phyloP scores from a whole-genome alignment of 2,888 invertebrate genomes.

The Brachyopa scutellaris region DNA sequence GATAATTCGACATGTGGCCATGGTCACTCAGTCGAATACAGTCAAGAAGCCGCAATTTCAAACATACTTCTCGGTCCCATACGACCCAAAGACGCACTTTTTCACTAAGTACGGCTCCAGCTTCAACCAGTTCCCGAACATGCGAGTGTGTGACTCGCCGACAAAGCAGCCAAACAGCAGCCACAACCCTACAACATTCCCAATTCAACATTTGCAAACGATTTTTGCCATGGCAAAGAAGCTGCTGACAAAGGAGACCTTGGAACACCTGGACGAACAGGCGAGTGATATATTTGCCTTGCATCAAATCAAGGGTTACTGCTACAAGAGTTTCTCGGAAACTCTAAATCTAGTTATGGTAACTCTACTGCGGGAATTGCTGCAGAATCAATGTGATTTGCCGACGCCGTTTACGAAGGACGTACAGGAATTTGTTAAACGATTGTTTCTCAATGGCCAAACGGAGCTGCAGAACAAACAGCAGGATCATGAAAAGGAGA shows the following conservation, averaged over 20 bases:
- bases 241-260: slow-evolving; percentile 91
- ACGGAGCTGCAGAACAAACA: slow-evolving; percentile 94
- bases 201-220: slow-evolving; percentile 90
- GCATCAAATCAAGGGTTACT: slow-evolving; percentile 90
- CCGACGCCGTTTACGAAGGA: slow-evolving; percentile 95
- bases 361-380: slow-evolving; percentile 92
- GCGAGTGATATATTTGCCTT: slow-evolving; percentile 90
- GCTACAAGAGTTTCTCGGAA: slow-evolving; percentile 97
- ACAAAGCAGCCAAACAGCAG: slow-evolving; percentile 86
- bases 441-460: slow-evolving; percentile 94
- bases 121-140: slow-evolving; percentile 94
- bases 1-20: slow-evolving; percentile 74
- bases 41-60: slow-evolving; percentile 77
- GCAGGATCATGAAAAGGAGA: slow-evolving; percentile 92
- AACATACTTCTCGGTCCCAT: slow-evolving; percentile 87
- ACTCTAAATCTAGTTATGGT: slow-evolving; percentile 96
- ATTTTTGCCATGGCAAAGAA: slow-evolving; percentile 92
- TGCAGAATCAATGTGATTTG: slow-evolving; percentile 94
- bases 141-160: slow-evolving; percentile 89
- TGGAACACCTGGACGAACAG: slow-evolving; percentile 91
- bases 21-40: slow-evolving; percentile 54
- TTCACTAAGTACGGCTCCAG: slow-evolving; percentile 96
- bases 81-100: slow-evolving; percentile 92
- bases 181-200: slow-evolving; percentile 76
- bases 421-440: slow-evolving; percentile 95